These are phyloP conservation scores for Hesperia comma DNA, from an alignment of 2,888 invertebrate species.

Conservation along the genomic window DNA sequence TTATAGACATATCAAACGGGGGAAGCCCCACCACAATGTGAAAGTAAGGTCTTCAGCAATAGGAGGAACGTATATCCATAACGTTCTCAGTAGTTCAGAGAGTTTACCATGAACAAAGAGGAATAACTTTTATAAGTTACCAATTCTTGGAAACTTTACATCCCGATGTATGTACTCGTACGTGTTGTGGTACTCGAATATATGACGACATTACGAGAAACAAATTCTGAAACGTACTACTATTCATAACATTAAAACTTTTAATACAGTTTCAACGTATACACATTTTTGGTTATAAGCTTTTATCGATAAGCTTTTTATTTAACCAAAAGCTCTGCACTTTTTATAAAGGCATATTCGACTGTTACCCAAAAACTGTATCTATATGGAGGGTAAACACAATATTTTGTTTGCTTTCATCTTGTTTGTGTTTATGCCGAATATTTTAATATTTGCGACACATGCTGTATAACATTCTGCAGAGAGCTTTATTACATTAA, in stretches of 20 bases:
- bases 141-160: too few species aligned
- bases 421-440: conserved; percentile 32
- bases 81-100: too few species aligned
- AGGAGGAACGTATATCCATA: too few species aligned
- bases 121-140: too few species aligned
- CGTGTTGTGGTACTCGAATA: too few species aligned
- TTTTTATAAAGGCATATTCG: conserved; percentile 33
- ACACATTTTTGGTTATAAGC: conserved; percentile 24
- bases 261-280: not conserved
- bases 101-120: too few species aligned
- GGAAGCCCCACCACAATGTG: too few species aligned
- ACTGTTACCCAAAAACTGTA: conserved; percentile 30
- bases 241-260: conserved; percentile 1
- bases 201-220: too few species aligned
- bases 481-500: conserved; percentile 33
- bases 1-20: too few species aligned
- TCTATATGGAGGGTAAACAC: conserved; percentile 30
- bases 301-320: conserved; percentile 29
- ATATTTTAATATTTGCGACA: conserved; percentile 35
- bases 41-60: too few species aligned
- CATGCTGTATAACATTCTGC: conserved; percentile 25
- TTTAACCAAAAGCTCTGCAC: conserved; percentile 14
- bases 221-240: not conserved
- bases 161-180: too few species aligned
- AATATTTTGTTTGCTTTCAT: conserved; percentile 33